Evolutionary conservation across 1,140 invertebrate species (phyloP), one percentile per base, ranked within the genome.

Genomic region (Drosophila triauraria): DNA sequence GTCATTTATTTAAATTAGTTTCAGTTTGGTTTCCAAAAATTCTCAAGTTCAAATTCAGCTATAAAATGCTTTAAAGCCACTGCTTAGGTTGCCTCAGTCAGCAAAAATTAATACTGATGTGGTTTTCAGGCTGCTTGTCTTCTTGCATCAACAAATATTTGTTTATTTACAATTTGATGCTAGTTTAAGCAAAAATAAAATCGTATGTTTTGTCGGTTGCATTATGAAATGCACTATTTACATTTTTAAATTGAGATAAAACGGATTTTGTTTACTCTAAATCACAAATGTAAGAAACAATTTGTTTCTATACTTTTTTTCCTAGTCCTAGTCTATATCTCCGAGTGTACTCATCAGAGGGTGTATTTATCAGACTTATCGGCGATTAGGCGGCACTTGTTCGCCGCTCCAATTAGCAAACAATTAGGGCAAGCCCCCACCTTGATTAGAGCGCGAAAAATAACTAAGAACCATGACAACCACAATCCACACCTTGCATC

Each of bases 321-420:
- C 20, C 20, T 20, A 20, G 20, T 20, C 20, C 20, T 20, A 20
- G 20, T 20, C 20, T 20, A 20, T 20, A 20, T 20, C 20, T 20
- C 13, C 8, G 23, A 46, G 44, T 80, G 47, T 47, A 75, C 7
- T 13, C 40, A 38, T 25, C 13, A 40, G 13, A 38, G 8, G 40
- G 12, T 35, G 40, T 71, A 76, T 91, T 84, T 90, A 76, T 71
- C 48, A 63, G 8, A 35, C 42, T 69, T 88, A 83, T 80, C 80
- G 38, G n/a, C 57, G 64, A 76, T 79, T 82, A 74, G 50, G 17
- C 42, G 62, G 46, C 78, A 63, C 56, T 60, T 56, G 53, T 47
- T 61, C 59, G 44, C 69, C 40, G 50, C 17, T 35, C 51, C 61
- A 82, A 78, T 79, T 76, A 71, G 54, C 57, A 62, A 71, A 76